Percentiles rank a stretch among this genome's conserved stretches.
These are phyloP conservation scores for Leptocoma aspasia DNA, from an alignment of 2,113 vertebrate genomes.

Conservation along the genomic window DNA sequence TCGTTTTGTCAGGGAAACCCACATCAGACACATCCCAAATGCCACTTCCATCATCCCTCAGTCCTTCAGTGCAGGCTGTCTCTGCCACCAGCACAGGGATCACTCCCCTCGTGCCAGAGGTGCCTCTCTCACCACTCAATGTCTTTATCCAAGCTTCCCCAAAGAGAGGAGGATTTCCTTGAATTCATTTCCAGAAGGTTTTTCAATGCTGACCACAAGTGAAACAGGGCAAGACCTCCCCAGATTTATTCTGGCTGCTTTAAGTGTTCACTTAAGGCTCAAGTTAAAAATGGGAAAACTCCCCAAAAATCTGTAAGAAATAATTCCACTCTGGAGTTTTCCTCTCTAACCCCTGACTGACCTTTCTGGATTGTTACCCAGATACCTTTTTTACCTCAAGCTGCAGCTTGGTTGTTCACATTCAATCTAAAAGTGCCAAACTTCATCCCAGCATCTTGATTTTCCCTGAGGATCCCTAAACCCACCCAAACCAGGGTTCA, in stretches of 20 bases:
- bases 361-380: not conserved
- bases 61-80: not conserved
- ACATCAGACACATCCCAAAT: constrained; percentile 29
- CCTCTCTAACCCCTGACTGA: not conserved
- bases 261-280: not conserved
- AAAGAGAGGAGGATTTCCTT: not conserved
- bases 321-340: not conserved
- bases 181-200: not conserved
- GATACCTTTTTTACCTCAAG: not conserved
- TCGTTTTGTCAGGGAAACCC: not conserved
- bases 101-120: rapidly evolving
- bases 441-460: not conserved
- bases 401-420: not conserved
- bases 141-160: not conserved
- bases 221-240: not conserved
- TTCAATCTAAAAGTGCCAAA: rapidly evolving
- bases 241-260: not conserved
- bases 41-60: not conserved
- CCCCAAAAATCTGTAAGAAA: not conserved
- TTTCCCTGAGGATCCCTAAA: not conserved
- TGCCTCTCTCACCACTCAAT: not conserved
- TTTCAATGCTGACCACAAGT: not conserved
- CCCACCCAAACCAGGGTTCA: not conserved
- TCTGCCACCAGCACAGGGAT: rapidly evolving
- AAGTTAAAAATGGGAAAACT: not conserved